phyloP scores from a whole-genome alignment of 2,797 vertebrate genomes.

The Mionectes olivaceus region DNA sequence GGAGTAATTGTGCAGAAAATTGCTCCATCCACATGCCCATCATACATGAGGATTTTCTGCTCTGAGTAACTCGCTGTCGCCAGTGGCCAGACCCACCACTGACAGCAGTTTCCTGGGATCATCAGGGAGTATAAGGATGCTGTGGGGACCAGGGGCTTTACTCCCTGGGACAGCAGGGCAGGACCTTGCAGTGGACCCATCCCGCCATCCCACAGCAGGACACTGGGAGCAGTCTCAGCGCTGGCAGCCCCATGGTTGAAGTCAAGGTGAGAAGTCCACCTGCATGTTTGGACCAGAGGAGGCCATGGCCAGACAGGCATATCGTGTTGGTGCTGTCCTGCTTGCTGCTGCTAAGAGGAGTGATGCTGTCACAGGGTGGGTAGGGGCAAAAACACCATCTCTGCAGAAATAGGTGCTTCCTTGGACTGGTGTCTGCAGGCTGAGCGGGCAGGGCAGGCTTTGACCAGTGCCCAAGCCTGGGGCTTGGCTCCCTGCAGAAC shows the following conservation, averaged over 20 bases:
- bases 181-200: fast-evolving
- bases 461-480: neutral
- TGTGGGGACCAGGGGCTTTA: fast-evolving
- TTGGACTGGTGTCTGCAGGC: neutral
- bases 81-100: neutral
- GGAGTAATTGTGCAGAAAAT: constrained; percentile 56
- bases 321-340: neutral
- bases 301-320: fast-evolving
- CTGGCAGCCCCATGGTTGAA: neutral
- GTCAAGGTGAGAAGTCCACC: neutral
- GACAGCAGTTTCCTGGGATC: neutral
- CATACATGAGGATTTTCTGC: constrained; percentile 4
- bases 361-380: fast-evolving
- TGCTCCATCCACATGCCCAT: neutral
- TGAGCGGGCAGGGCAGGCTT: neutral
- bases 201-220: neutral
- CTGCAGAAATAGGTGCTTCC: neutral
- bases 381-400: neutral
- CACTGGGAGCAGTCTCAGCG: neutral
- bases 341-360: neutral
- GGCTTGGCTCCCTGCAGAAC: neutral
- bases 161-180: neutral
- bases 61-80: neutral
- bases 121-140: neutral
- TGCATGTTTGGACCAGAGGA: neutral